phyloP scores from a whole-genome alignment of 92 coral and sea anemone genomes.

The Virgularia gustaviana region DNA sequence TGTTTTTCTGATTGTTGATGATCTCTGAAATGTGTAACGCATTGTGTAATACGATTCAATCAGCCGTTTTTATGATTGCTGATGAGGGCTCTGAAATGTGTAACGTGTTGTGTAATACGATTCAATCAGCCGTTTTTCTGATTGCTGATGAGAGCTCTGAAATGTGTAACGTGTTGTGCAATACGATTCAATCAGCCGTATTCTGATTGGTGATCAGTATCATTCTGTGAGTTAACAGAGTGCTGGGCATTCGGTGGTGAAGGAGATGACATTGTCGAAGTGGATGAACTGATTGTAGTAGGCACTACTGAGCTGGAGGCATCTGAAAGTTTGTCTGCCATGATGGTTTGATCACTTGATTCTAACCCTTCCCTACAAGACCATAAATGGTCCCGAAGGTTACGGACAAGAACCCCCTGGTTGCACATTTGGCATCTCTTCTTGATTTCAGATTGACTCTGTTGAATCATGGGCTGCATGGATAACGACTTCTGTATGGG shows the following conservation, averaged over 20 bases:
- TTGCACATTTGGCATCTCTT: conserved; percentile 27
- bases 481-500: conserved; percentile 20
- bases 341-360: background rate
- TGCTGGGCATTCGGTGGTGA: background rate
- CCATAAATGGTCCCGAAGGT: conserved; percentile 18
- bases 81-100: too few species aligned
- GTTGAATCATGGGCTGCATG: conserved; percentile 3
- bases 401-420: conserved; percentile 21
- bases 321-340: background rate
- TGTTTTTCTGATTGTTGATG: too few species aligned
- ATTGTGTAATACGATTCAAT: too few species aligned
- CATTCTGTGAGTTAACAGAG: background rate
- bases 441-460: conserved; percentile 8
- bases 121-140: too few species aligned
- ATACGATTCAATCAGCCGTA: too few species aligned
- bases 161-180: too few species aligned
- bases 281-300: background rate
- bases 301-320: background rate
- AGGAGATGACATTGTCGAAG: background rate
- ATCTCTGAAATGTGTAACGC: too few species aligned
- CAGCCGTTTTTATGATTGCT: too few species aligned
- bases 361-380: background rate
- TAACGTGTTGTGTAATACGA: too few species aligned
- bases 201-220: too few species aligned
- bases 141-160: too few species aligned